Percentiles rank a stretch among this genome's conserved stretches.
Conservation (phyloP, 1,140 invertebrate genomes). For the Plectrocnemia conspersa region DNA sequence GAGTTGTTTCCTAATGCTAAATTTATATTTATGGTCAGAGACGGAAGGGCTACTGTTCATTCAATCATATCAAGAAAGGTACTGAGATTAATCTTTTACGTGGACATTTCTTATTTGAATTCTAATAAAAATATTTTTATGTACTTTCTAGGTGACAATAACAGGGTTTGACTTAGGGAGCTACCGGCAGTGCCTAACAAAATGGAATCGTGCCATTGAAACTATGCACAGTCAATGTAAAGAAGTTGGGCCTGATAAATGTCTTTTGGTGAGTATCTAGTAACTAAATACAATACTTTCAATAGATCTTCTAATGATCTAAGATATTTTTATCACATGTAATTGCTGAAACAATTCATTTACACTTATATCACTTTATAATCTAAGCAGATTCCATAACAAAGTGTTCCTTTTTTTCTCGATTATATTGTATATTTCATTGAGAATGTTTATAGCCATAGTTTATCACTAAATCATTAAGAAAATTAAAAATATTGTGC, state of each 20-base stretch:
- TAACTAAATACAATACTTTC: slow-evolving; percentile 16
- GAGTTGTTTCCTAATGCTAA: slow-evolving; percentile 83
- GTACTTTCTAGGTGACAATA: slow-evolving; percentile 77
- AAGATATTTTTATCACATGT: no score
- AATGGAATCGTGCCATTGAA: slow-evolving; percentile 94
- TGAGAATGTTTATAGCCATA: no score
- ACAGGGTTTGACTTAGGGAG: slow-evolving; percentile 93
- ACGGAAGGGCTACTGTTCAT: slow-evolving; percentile 95
- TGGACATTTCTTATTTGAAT: background rate
- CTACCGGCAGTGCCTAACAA: slow-evolving; percentile 88
- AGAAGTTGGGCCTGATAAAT: slow-evolving; percentile 75
- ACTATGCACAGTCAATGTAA: slow-evolving; percentile 93
- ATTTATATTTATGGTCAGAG: slow-evolving; percentile 97
- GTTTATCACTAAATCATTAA: no score
- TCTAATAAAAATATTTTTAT: no score
- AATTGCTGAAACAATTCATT: no score
- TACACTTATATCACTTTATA: no score
- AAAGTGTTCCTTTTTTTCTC: no score
- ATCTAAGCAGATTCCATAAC: no score
- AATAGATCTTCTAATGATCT: slow-evolving; percentile 17
- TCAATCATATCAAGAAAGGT: slow-evolving; percentile 95
- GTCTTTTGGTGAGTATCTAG: slow-evolving; percentile 68
- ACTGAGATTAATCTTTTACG: background rate
- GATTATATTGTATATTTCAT: no score
- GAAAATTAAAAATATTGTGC: no score